These are phyloP conservation scores for Babyrousa celebensis DNA, from an alignment of 2,797 vertebrate genomes.

Conservation along the genomic window DNA sequence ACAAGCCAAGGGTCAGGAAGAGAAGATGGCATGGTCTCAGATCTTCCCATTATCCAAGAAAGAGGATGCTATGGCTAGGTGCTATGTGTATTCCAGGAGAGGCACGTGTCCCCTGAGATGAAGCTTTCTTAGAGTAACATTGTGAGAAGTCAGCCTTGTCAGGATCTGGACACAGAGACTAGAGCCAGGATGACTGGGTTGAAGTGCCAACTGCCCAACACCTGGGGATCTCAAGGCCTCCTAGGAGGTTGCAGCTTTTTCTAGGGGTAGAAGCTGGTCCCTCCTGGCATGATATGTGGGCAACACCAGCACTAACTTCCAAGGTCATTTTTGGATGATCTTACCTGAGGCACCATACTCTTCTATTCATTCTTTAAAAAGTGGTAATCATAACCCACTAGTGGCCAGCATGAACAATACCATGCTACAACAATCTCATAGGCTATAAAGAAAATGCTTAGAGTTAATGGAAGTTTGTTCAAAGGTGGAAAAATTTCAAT, in stretches of 20 bases:
- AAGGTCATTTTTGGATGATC: slow-evolving; percentile 20
- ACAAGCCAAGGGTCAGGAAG: slow-evolving; percentile 17
- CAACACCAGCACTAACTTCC: neutral
- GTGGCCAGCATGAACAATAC: neutral
- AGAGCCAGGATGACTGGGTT: neutral
- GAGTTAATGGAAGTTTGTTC: neutral
- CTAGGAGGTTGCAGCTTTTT: neutral
- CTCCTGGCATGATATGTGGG: neutral
- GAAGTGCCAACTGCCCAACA: neutral
- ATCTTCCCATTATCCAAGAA: neutral
- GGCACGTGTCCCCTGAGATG: neutral
- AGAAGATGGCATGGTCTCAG: neutral
- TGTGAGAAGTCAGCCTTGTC: neutral
- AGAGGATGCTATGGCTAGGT: neutral
- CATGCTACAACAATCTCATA: neutral
- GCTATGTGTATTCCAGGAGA: neutral
- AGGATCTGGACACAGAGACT: slow-evolving; percentile 10
- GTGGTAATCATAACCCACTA: neutral
- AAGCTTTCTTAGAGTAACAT: neutral
- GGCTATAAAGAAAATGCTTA: slow-evolving; percentile 17
- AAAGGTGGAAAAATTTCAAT: neutral
- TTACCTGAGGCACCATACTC: neutral
- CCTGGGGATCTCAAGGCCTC: neutral
- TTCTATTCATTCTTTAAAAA: slow-evolving; percentile 3
- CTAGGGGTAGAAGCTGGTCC: neutral